Percentiles rank a stretch among this genome's conserved stretches.
These are phyloP conservation scores for Epizoanthus ramosus DNA, from an alignment of 92 coral and sea anemone species.

Conservation along the genomic window DNA sequence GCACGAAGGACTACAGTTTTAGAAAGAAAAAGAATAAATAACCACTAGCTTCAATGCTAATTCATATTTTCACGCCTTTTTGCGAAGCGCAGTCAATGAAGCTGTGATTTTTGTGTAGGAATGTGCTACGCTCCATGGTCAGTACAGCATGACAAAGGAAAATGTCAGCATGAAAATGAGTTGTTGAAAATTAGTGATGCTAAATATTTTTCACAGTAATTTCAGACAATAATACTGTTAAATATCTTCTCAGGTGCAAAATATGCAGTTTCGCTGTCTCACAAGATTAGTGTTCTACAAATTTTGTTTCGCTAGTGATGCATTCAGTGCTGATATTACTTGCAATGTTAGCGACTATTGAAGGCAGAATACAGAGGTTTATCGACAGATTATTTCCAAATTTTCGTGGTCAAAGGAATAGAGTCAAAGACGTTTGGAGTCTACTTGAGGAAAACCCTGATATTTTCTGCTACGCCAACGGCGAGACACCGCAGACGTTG, in stretches of 20 bases:
- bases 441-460: conserved; percentile 3
- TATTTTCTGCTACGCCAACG: conserved; percentile 40
- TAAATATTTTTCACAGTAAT: no score
- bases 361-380: no score
- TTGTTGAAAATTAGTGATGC: no score
- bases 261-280: background rate
- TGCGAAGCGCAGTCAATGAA: conserved; percentile 1
- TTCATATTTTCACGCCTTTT: no score
- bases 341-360: conserved; percentile 1
- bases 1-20: no score
- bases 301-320: no score
- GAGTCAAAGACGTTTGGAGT: conserved; percentile 31
- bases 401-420: background rate
- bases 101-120: background rate
- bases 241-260: no score
- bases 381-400: no score
- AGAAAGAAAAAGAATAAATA: no score
- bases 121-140: conserved; percentile 6
- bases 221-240: no score
- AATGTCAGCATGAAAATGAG: background rate
- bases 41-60: no score
- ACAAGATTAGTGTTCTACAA: background rate
- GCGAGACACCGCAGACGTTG: no score
- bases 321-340: background rate
- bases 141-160: background rate